phyloP scores from a whole-genome alignment of 2,888 invertebrate genomes.

The Pegoplata infirma region DNA sequence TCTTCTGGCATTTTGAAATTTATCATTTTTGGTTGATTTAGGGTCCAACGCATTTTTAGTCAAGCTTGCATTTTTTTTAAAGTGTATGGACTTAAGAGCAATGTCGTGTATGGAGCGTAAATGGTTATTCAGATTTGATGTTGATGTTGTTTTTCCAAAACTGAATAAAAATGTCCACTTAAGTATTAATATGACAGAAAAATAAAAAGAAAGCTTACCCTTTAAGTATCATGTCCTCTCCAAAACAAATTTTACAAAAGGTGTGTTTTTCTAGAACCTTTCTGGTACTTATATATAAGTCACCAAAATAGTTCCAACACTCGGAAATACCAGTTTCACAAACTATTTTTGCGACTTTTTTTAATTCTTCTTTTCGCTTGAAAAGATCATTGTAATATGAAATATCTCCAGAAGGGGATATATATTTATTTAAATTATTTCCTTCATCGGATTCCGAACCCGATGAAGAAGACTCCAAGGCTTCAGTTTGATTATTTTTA shows the following conservation, averaged over 20 bases:
- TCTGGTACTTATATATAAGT: neutral
- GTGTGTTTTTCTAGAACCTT: neutral
- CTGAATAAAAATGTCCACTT: neutral
- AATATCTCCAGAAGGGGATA: too few relatives aligned
- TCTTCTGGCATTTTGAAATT: neutral
- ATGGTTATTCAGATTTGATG: neutral
- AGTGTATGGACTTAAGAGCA: neutral
- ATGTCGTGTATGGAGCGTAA: neutral
- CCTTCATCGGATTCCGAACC: too few relatives aligned
- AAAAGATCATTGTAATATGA: too few relatives aligned
- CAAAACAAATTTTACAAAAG: neutral
- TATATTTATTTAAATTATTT: too few relatives aligned
- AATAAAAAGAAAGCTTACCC: too few relatives aligned
- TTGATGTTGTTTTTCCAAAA: constrained; percentile 6
- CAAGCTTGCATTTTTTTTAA: neutral
- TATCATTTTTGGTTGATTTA: neutral
- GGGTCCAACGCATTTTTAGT: neutral
- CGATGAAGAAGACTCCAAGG: too few relatives aligned
- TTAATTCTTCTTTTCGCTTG: too few relatives aligned
- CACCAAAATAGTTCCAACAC: neutral
- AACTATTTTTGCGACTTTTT: too few relatives aligned
- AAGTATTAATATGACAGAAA: too few relatives aligned
- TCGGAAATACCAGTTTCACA: neutral
- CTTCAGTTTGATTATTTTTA: too few relatives aligned
- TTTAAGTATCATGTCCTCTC: too few relatives aligned